Percentiles rank a stretch among this genome's conserved stretches.
Conservation (phyloP, 2,797 vertebrate genomes). For the Spinus pinus region DNA sequence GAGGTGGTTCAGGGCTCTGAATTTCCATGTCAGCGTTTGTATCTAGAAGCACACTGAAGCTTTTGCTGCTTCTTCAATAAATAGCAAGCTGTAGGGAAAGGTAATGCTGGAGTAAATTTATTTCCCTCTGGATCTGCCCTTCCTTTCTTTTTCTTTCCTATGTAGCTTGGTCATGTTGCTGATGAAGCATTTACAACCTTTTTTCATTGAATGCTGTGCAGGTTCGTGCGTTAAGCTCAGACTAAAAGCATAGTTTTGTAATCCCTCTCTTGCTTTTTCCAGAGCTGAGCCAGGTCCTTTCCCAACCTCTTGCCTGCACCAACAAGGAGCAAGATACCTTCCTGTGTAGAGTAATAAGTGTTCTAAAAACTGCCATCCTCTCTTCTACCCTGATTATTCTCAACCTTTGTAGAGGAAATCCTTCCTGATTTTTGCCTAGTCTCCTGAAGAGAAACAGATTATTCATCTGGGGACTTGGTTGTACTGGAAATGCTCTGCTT, state of each 20-base stretch:
- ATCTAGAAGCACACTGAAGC: not conserved
- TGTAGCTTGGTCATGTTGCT: not conserved
- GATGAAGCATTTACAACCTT: not conserved
- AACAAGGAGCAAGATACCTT: not conserved
- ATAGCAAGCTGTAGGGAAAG: not conserved
- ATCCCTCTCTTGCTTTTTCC: not conserved
- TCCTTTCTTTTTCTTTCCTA: not conserved
- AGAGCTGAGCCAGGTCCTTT: not conserved
- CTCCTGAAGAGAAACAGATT: not conserved
- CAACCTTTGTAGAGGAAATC: not conserved
- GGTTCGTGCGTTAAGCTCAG: not conserved
- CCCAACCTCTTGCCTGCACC: not conserved
- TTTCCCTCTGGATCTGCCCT: not conserved
- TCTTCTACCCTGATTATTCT: not conserved
- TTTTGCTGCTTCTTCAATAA: slow-evolving; percentile 54
- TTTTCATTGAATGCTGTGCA: not conserved
- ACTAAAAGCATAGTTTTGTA: not conserved
- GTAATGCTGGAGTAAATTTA: not conserved
- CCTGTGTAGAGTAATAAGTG: not conserved
- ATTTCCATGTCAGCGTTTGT: slow-evolving; percentile 38
- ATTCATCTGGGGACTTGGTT: not conserved
- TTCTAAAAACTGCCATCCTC: not conserved
- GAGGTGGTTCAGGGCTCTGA: slow-evolving; percentile 44
- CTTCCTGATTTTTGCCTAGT: not conserved
- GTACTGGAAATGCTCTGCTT: not conserved